Conservation (phyloP, 35 echinoderm and acorn worm species). For the Apostichopus californicus region DNA sequence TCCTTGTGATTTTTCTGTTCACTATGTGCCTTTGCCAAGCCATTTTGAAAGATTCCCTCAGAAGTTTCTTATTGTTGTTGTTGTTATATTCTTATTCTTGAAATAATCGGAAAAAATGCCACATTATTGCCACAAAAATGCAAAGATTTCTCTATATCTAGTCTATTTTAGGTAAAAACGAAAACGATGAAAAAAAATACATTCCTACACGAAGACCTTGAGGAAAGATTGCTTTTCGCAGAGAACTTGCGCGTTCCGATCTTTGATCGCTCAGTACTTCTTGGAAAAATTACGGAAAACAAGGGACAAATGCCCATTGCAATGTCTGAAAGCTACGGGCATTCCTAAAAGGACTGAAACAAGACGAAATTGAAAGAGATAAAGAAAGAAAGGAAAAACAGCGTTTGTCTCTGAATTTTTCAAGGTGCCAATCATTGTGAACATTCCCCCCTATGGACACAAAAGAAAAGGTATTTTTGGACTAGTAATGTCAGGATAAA, state of each 20-base stretch:
- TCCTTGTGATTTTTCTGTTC: too few species aligned
- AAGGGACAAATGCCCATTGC: not conserved
- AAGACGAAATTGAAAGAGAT: not conserved
- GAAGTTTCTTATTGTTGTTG: too few species aligned
- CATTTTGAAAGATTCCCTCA: too few species aligned
- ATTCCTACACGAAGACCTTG: constrained; percentile 29
- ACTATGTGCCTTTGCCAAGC: too few species aligned
- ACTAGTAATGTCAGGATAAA: not conserved
- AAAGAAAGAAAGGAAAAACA: not conserved
- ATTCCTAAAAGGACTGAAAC: not conserved
- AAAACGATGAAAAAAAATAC: constrained; percentile 2
- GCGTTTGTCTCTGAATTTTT: not conserved
- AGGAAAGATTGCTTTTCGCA: not conserved
- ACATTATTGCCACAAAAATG: constrained; percentile 36
- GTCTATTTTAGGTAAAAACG: not conserved
- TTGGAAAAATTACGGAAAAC: not conserved
- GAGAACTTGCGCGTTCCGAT: not conserved
- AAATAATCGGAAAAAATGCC: not conserved
- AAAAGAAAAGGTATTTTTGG: not conserved
- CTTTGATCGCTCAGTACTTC: not conserved
- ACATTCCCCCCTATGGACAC: not conserved
- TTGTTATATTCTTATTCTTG: too few species aligned
- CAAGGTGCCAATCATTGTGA: not conserved
- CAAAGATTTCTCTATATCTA: not conserved
- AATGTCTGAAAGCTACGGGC: not conserved